Evolutionary conservation across 2,888 invertebrate genomes (phyloP).

Genomic region (Drosophila mettleri): DNA sequence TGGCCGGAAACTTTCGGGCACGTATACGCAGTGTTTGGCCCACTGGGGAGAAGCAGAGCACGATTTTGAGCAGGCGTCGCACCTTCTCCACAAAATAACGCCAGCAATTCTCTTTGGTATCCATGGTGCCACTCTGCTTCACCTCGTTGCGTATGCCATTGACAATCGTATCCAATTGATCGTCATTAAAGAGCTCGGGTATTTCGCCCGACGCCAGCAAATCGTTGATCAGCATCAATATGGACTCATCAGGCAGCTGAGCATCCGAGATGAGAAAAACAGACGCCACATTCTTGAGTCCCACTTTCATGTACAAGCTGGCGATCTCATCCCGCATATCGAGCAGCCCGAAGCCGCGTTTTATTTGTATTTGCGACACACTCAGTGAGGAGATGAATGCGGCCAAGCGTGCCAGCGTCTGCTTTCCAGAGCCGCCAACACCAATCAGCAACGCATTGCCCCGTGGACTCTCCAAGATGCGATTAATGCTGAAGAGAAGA

Average conservation of each 20-base stretch:
- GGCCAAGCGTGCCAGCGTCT: conserved; percentile 94
- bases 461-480: conserved; percentile 95
- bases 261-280: conserved; percentile 97
- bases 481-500: conserved; percentile 89
- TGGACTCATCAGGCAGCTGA: conserved; percentile 95
- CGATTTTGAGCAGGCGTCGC: conserved; percentile 90
- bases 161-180: conserved; percentile 95
- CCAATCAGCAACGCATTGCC: conserved; percentile 97
- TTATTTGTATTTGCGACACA: conserved; percentile 95
- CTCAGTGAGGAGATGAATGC: conserved; percentile 96
- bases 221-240: conserved; percentile 96
- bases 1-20: conserved; percentile 96
- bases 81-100: conserved; percentile 96
- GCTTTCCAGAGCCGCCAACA: conserved; percentile 98
- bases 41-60: conserved; percentile 98
- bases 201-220: conserved; percentile 97
- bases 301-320: conserved; percentile 93
- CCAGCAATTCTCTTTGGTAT: conserved; percentile 98
- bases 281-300: conserved; percentile 93
- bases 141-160: conserved; percentile 92
- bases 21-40: conserved; percentile 94
- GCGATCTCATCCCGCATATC: conserved; percentile 92
- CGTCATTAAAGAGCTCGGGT: conserved; percentile 95
- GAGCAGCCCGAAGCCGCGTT: conserved; percentile 93
- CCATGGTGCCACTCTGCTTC: conserved; percentile 92